A percentile compares a stretch with the other conserved stretches of the same genome.
Conservation (phyloP, 1,140 invertebrate species). For the Drosophila guanche region DNA sequence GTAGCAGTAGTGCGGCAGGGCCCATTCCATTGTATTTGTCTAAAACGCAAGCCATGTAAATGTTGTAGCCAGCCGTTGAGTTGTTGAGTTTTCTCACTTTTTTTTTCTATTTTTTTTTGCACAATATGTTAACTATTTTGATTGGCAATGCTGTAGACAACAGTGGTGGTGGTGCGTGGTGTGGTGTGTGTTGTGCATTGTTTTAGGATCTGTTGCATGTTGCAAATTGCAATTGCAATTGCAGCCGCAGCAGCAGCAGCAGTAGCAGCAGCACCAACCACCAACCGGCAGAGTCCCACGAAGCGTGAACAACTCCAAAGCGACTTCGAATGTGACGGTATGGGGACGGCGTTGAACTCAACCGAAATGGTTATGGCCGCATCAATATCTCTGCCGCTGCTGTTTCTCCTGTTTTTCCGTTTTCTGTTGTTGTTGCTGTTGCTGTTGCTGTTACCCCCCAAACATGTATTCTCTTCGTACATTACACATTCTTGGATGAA, state of each 20-base stretch:
- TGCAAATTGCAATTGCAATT: constrained; percentile 58
- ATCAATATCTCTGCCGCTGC: constrained; percentile 11
- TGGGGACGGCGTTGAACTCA: constrained; percentile 54
- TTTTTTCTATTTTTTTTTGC: constrained; percentile 45
- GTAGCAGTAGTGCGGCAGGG: background rate
- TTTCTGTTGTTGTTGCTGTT: constrained; percentile 7
- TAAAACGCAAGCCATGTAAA: constrained; percentile 29
- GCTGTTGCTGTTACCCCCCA: background rate
- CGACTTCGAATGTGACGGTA: no score
- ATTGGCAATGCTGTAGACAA: constrained; percentile 50
- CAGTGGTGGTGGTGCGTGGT: constrained; percentile 35
- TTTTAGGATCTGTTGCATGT: constrained; percentile 63
- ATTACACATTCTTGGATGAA: constrained; percentile 46
- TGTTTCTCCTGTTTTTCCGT: background rate
- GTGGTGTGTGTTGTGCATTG: constrained; percentile 45
- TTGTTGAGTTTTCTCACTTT: constrained; percentile 47
- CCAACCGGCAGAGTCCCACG: constrained; percentile 27
- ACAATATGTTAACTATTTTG: constrained; percentile 68
- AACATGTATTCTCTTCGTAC: constrained; percentile 4
- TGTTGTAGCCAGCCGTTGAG: constrained; percentile 22
- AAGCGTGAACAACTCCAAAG: constrained; percentile 55
- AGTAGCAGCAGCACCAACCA: constrained; percentile 13
- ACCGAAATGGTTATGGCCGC: constrained; percentile 11
- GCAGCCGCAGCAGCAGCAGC: constrained; percentile 28
- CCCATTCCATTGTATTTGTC: constrained; percentile 2